These are phyloP conservation scores for Atta colombica DNA, from an alignment of 1,140 invertebrate genomes.

Conservation along the genomic window DNA sequence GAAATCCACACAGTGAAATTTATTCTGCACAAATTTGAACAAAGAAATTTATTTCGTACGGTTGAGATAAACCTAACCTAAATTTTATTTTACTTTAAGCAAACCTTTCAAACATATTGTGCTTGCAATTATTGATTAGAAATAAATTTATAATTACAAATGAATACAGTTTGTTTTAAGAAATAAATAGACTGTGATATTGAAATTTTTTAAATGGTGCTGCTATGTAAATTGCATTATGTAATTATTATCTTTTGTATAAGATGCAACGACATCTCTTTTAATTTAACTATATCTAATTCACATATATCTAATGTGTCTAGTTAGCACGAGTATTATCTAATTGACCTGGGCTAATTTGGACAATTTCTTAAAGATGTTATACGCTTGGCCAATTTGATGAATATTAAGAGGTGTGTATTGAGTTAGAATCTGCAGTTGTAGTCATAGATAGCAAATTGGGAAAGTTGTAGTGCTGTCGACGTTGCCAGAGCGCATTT, in stretches of 20 bases:
- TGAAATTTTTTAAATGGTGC: neutral
- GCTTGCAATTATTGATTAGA: constrained; percentile 5
- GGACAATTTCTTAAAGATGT: constrained; percentile 58
- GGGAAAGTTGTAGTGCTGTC: constrained; percentile 76
- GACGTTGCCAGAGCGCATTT: constrained; percentile 69
- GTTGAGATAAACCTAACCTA: neutral
- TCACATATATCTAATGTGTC: constrained; percentile 55
- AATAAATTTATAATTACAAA: constrained; percentile 28
- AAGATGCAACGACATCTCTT: constrained; percentile 10
- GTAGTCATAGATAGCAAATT: constrained; percentile 80
- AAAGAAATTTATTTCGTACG: neutral
- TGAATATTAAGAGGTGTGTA: constrained; percentile 78
- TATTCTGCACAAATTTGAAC: neutral
- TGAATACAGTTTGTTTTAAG: neutral
- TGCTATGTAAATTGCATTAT: constrained; percentile 30
- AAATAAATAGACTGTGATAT: neutral
- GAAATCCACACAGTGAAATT: constrained; percentile 10
- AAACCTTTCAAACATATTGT: neutral
- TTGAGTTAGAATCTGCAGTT: constrained; percentile 76
- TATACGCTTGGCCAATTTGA: constrained; percentile 67
- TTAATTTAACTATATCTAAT: constrained; percentile 12
- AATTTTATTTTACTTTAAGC: neutral
- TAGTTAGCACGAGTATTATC: constrained; percentile 56
- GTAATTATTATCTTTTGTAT: neutral
- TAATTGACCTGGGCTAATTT: constrained; percentile 53